Evolutionary conservation across 2,888 invertebrate species (phyloP).

Genomic region (Thera britannica): DNA sequence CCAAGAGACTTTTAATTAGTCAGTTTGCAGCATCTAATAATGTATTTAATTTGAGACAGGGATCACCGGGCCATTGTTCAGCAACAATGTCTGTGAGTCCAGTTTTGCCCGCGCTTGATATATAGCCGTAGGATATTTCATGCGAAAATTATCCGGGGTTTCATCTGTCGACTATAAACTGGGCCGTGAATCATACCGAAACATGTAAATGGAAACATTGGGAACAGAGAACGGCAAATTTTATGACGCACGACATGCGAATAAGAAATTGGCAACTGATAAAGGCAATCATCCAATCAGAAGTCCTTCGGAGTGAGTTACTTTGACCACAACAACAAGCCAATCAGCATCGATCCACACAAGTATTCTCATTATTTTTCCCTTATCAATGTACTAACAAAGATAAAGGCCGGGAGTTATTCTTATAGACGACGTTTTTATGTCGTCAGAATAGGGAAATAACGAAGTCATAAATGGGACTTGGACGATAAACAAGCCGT

Average conservation of each 20-base stretch:
- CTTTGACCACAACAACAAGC: constrained; percentile 70
- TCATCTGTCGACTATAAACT: constrained; percentile 57
- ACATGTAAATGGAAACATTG: constrained; percentile 60
- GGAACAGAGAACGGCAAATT: constrained; percentile 52
- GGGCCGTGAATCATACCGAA: constrained; percentile 52
- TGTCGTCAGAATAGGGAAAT: constrained; percentile 81
- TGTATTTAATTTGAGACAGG: constrained; percentile 19
- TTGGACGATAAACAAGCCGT: constrained; percentile 79
- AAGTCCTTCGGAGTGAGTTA: constrained; percentile 54
- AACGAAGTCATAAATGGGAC: constrained; percentile 80
- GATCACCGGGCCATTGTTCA: constrained; percentile 27
- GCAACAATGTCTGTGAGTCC: constrained; percentile 37
- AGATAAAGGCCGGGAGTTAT: constrained; percentile 76
- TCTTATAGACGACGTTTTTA: constrained; percentile 80
- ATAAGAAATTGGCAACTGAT: constrained; percentile 29
- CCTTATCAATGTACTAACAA: constrained; percentile 74
- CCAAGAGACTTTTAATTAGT: constrained; percentile 6
- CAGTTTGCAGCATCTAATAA: constrained; percentile 18
- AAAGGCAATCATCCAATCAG: constrained; percentile 32
- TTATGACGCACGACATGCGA: constrained; percentile 47
- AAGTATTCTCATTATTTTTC: constrained; percentile 77
- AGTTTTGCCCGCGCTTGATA: constrained; percentile 35
- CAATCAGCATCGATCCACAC: constrained; percentile 71
- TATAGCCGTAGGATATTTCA: constrained; percentile 49
- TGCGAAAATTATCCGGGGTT: constrained; percentile 55